These are phyloP conservation scores for Alectoris magna DNA, from an alignment of 2,797 vertebrate genomes.

Conservation along the genomic window DNA sequence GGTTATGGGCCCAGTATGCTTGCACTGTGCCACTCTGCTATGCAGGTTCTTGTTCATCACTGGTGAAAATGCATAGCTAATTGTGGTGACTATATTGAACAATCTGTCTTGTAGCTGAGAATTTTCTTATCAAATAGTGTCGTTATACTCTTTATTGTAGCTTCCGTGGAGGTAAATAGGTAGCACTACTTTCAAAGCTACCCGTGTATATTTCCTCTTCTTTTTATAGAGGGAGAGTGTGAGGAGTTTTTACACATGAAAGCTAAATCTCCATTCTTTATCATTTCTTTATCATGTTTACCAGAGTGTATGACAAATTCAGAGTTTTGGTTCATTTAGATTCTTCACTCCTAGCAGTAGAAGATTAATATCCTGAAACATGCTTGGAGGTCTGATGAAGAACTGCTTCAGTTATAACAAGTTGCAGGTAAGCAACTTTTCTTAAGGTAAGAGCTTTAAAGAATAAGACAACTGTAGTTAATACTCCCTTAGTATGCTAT, in stretches of 20 bases:
- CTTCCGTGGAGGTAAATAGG: no score
- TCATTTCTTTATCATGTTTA: background rate
- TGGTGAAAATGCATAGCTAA: no score
- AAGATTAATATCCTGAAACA: background rate
- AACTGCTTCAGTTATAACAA: background rate
- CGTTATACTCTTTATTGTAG: no score
- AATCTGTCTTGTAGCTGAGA: no score
- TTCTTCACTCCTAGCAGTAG: background rate
- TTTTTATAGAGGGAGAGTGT: background rate
- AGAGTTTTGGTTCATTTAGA: background rate
- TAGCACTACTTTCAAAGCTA: no score
- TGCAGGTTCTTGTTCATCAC: no score
- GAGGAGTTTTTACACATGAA: background rate
- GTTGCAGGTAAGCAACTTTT: background rate
- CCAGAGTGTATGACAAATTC: background rate
- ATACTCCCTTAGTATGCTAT: background rate
- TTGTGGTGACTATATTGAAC: no score
- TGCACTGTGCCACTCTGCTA: no score
- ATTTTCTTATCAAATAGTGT: no score
- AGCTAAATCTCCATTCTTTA: background rate
- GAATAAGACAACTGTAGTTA: background rate
- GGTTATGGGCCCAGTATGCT: no score
- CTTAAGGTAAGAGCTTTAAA: background rate
- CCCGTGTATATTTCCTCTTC: background rate
- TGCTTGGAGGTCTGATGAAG: background rate